These are phyloP conservation scores for Cylas formicarius DNA, from an alignment of 1,140 invertebrate genomes.

Conservation along the genomic window DNA sequence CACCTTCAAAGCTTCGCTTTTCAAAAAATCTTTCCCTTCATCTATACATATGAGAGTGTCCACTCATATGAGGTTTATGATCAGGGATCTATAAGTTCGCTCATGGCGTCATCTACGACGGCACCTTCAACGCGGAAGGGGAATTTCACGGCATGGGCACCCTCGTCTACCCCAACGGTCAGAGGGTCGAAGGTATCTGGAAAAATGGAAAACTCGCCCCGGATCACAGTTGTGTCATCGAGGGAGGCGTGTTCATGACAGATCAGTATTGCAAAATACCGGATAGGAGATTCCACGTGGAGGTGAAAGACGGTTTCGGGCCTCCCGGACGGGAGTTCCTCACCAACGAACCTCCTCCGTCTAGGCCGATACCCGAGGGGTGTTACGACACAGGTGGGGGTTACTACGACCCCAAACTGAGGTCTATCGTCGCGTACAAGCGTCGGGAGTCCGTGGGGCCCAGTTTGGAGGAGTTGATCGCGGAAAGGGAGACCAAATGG, in stretches of 20 bases:
- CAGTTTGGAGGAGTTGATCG: not conserved
- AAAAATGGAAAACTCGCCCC: conserved; percentile 39
- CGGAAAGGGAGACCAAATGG: too few relatives aligned
- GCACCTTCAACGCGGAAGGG: conserved; percentile 46
- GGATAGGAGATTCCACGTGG: conserved; percentile 42
- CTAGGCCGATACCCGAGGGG: conserved; percentile 34
- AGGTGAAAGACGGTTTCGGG: conserved; percentile 30
- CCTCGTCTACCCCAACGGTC: conserved; percentile 44
- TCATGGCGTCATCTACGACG: conserved; percentile 46
- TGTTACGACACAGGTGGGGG: conserved; percentile 43
- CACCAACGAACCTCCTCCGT: conserved; percentile 28
- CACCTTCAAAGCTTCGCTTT: too few relatives aligned
- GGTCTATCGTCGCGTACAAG: conserved; percentile 8
- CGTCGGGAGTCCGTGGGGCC: not conserved
- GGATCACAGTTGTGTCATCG: conserved; percentile 2
- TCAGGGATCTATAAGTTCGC: conserved; percentile 19
- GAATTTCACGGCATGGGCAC: conserved; percentile 49
- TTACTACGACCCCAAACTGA: conserved; percentile 38
- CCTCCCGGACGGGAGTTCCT: conserved; percentile 37
- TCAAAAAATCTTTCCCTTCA: too few relatives aligned
- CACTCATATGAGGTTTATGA: too few relatives aligned
- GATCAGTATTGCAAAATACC: conserved; percentile 45
- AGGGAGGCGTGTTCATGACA: conserved; percentile 5
- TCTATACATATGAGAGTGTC: too few relatives aligned
- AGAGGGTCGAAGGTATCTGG: conserved; percentile 45